Evolutionary conservation across 1,140 invertebrate genomes (phyloP).

Genomic region (Drosophila trapezifrons): DNA sequence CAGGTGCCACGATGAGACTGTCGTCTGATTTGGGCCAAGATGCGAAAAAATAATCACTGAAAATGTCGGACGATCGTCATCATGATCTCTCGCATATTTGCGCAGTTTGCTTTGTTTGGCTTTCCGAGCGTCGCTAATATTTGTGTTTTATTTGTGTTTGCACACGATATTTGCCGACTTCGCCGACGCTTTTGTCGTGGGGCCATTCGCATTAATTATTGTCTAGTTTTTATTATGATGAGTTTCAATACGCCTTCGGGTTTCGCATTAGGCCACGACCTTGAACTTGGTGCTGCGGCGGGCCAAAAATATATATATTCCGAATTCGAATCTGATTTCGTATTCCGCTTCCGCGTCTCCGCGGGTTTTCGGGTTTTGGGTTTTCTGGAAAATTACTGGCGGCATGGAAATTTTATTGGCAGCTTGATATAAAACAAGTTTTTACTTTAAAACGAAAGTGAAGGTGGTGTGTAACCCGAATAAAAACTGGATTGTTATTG

Average conservation of each 20-base stretch:
- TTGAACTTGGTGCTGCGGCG: conserved; percentile 35
- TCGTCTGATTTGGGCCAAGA: conserved; percentile 44
- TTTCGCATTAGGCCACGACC: conserved; percentile 46
- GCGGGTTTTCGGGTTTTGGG: conserved; percentile 1
- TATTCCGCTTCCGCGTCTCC: conserved; percentile 28
- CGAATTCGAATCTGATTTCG: conserved; percentile 25
- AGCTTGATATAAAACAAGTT: conserved; percentile 28
- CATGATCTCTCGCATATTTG: conserved; percentile 54
- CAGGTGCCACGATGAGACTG: conserved; percentile 20
- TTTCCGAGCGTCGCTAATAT: conserved; percentile 28
- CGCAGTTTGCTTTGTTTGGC: conserved; percentile 70
- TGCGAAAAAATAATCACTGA: conserved; percentile 55
- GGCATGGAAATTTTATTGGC: conserved; percentile 37
- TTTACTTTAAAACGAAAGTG: conserved; percentile 24
- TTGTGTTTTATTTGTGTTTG: conserved; percentile 33
- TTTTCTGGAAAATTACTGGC: conserved; percentile 38
- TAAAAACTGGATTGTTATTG: conserved; percentile 22
- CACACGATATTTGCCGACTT: conserved; percentile 63
- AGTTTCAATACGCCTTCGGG: conserved; percentile 22
- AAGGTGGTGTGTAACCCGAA: conserved; percentile 33
- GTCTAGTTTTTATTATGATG: conserved; percentile 62
- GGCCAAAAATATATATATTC: conserved; percentile 20
- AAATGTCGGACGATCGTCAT: conserved; percentile 50
- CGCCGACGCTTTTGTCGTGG: conserved; percentile 66
- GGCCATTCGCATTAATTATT: conserved; percentile 77